Percentiles rank a stretch among this genome's conserved stretches.
phyloP scores from a whole-genome alignment of 2,888 invertebrate species.

The Anthophora plumipes region DNA sequence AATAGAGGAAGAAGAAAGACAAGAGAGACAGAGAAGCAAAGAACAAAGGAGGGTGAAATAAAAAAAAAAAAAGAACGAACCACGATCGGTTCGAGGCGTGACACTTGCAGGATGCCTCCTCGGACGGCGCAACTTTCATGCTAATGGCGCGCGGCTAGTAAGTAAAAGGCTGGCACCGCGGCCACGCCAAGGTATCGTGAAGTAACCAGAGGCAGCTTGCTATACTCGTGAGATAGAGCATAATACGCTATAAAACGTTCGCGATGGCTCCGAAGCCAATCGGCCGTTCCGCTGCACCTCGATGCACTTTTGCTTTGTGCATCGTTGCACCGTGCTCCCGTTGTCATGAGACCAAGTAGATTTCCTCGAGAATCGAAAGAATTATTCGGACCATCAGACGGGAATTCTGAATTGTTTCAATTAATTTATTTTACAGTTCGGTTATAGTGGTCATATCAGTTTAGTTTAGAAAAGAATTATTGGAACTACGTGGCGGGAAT shows the following conservation, averaged over 20 bases:
- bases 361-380: background rate
- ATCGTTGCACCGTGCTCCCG: slow-evolving; percentile 51
- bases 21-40: too few relatives aligned
- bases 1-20: too few relatives aligned
- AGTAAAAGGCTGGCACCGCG: slow-evolving; percentile 52
- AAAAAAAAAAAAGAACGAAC: slow-evolving; percentile 1
- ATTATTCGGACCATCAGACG: slow-evolving; percentile 2
- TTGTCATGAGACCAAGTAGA: slow-evolving; percentile 36
- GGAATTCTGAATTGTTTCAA: background rate
- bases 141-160: slow-evolving; percentile 36
- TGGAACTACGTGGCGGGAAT: too few relatives aligned
- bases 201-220: slow-evolving; percentile 30
- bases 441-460: too few relatives aligned
- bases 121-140: slow-evolving; percentile 5
- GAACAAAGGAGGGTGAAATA: background rate
- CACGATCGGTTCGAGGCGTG: slow-evolving; percentile 34
- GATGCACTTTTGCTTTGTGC: slow-evolving; percentile 76
- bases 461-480: background rate
- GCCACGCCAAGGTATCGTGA: background rate
- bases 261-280: slow-evolving; percentile 71
- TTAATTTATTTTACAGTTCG: too few relatives aligned
- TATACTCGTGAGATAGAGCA: slow-evolving; percentile 53
- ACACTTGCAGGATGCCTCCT: slow-evolving; percentile 23
- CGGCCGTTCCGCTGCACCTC: slow-evolving; percentile 75
- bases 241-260: slow-evolving; percentile 66